phyloP scores from a whole-genome alignment of 2,113 vertebrate species.

The Ibidorhyncha struthersii region DNA sequence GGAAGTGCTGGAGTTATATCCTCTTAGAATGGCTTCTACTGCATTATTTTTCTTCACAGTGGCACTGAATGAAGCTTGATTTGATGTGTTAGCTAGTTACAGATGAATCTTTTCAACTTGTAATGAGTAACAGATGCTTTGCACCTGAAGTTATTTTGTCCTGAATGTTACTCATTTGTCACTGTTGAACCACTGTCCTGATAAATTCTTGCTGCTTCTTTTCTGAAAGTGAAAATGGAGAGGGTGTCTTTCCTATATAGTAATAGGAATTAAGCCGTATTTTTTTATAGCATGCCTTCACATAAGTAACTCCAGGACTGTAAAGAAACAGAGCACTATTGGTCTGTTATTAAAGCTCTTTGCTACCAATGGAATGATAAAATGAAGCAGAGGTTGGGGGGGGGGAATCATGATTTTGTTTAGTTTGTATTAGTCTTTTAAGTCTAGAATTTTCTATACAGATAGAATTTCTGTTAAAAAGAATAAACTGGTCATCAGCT shows the following conservation, averaged over 20 bases:
- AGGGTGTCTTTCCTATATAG: not conserved
- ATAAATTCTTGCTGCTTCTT: not conserved
- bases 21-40: not conserved
- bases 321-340: not conserved
- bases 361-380: not conserved
- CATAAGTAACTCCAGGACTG: not conserved
- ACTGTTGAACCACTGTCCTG: not conserved
- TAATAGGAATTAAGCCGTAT: not conserved
- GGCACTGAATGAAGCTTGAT: constrained; percentile 25
- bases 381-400: not conserved
- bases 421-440: not conserved
- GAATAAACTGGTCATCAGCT: not conserved
- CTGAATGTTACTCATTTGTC: not conserved
- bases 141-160: not conserved
- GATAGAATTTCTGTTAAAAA: not conserved
- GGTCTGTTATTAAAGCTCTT: not conserved
- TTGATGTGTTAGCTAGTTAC: not conserved
- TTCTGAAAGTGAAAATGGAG: not conserved
- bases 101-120: not conserved
- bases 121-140: constrained; percentile 9
- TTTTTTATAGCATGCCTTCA: not conserved
- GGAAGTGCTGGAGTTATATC: not conserved
- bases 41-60: not conserved
- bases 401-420: rapidly evolving
- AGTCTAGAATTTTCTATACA: not conserved